Percentiles rank a stretch among this genome's conserved stretches.
Evolutionary conservation across 2,113 vertebrate genomes (phyloP).

Genomic region (Cichladusa arquata): DNA sequence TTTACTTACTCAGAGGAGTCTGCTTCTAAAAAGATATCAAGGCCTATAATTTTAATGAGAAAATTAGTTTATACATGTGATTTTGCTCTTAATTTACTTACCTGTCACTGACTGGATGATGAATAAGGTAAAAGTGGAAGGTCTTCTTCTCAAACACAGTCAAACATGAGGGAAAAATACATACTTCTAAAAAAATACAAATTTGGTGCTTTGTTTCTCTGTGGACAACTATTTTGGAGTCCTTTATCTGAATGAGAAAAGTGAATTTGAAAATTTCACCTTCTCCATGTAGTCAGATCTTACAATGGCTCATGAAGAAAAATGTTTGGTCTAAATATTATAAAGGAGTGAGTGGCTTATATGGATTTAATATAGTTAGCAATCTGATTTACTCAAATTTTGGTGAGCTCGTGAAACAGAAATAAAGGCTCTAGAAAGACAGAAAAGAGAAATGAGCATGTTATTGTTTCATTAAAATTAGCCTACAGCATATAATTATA

Average conservation of each 20-base stretch:
- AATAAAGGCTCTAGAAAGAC: neutral
- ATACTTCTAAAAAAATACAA: neutral
- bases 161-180: neutral
- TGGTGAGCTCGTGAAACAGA: neutral
- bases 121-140: neutral
- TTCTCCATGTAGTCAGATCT: neutral
- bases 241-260: neutral
- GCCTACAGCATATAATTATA: neutral
- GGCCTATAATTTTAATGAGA: neutral
- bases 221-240: neutral
- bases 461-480: neutral
- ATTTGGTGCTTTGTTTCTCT: neutral
- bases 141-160: neutral
- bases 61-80: neutral
- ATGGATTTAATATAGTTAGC: neutral
- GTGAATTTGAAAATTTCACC: neutral
- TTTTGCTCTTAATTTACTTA: constrained; percentile 6
- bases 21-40: neutral
- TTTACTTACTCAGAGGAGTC: neutral
- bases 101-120: neutral
- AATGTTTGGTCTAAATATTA: neutral
- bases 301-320: neutral
- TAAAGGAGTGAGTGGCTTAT: neutral
- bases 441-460: neutral
- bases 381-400: neutral